Base-by-base conservation (phyloP, 2,113 vertebrate genomes). In the Melanocharis versteri region DNA sequence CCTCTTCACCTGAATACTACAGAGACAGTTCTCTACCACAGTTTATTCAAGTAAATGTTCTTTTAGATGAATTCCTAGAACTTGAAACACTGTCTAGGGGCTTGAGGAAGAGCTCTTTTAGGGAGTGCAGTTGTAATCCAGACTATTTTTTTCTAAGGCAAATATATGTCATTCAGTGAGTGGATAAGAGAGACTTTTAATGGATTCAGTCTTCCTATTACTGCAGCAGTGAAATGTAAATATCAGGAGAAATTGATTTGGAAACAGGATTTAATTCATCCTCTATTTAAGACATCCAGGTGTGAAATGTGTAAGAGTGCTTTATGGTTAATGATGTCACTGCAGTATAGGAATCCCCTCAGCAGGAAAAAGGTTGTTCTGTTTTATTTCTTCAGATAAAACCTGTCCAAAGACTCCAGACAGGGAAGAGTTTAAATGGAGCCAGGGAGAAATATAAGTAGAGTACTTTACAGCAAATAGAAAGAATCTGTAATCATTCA, bases 271-370 rank as follows among this genome's bases (percentile, higher is more conserved):
- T 95, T 92, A 92, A 95, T 84, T 95, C 23, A 66, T 88, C 60
- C n/a, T 88, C 71, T 62, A 16, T 93, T 96, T 93, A 90, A 92
- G 51, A 88, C 33, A 90, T 80, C 28, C 53, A 87, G 62, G 45
- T 95, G 66, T 81, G 57, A 92, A 95, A 95, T 77, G 48, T 89
- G 27, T 31, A 89, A 64, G 70, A 78, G 68, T 62, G 62, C 39
- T n/a, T 90, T 83, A 92, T 70, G 39, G 66, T 84, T 96, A 93
- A 95, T 87, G 48, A 91, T 93, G 89, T 86, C 88, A 76, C 58
- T 82, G 64, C 51, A 84, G n/a, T 44, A n/a, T 17, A 65, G 58
- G 75, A 68, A 85, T 85, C 50, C 75, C n/a, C 82, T 58, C 56
- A 76, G 48, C 27, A 81, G 53, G 42, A 54, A 31, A 70, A 83